Conservation (phyloP, 1,140 invertebrate species). For the Drosophila virilis region DNA sequence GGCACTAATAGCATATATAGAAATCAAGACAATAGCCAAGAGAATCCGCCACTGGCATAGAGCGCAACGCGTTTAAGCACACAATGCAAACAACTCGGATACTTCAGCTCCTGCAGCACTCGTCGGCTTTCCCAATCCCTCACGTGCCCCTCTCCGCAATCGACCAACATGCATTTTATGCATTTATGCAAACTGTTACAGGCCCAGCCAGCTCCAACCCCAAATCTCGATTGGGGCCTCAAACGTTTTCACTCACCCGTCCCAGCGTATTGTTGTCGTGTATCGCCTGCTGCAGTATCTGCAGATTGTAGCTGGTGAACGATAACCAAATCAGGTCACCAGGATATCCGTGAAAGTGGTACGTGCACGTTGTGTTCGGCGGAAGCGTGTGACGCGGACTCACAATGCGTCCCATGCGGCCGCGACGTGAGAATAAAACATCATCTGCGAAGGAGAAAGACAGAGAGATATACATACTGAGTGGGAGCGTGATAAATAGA, state of each 20-base stretch:
- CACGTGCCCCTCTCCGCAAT: slow-evolving; percentile 10
- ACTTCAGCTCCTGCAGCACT: slow-evolving; percentile 38
- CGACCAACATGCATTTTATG: slow-evolving; percentile 45
- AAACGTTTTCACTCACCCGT: slow-evolving; percentile 74
- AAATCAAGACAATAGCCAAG: slow-evolving; percentile 50
- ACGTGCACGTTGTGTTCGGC: slow-evolving; percentile 93
- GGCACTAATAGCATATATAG: slow-evolving; percentile 55
- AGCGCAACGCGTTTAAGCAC: slow-evolving; percentile 61
- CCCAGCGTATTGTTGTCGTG: slow-evolving; percentile 84
- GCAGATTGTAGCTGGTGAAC: slow-evolving; percentile 92
- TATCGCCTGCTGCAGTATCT: slow-evolving; percentile 87
- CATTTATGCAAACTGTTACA: slow-evolving; percentile 70
- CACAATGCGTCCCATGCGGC: slow-evolving; percentile 87
- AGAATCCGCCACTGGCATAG: slow-evolving; percentile 50
- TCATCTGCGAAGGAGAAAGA: slow-evolving; percentile 72
- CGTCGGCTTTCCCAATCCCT: neutral
- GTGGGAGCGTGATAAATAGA: slow-evolving; percentile 42
- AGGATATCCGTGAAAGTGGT: slow-evolving; percentile 91
- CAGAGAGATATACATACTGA: slow-evolving; percentile 9
- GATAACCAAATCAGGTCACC: slow-evolving; percentile 94
- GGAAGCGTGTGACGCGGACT: slow-evolving; percentile 93
- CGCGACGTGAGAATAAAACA: slow-evolving; percentile 86
- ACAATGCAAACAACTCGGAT: slow-evolving; percentile 56
- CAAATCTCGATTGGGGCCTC: slow-evolving; percentile 20
- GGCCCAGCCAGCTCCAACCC: neutral